Percentiles rank a stretch among this genome's conserved stretches.
phyloP scores from a whole-genome alignment of 2,888 invertebrate genomes.

The Sesia apiformis region DNA sequence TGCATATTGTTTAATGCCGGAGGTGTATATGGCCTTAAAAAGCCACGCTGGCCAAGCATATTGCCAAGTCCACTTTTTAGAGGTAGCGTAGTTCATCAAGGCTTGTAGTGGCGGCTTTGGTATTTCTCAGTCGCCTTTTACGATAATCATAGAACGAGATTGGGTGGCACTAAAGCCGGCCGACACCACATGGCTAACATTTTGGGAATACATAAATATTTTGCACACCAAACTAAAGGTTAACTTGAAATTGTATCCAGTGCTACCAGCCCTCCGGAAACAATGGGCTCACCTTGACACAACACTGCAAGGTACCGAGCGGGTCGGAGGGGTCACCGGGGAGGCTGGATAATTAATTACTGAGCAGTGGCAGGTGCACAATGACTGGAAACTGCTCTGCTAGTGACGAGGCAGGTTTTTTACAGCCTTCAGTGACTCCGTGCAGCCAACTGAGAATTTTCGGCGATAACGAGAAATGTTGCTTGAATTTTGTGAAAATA shows the following conservation, averaged over 20 bases:
- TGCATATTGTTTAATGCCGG: too few relatives aligned
- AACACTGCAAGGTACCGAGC: constrained; percentile 11
- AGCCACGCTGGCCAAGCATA: too few relatives aligned
- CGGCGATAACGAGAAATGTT: background rate
- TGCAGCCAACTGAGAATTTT: constrained; percentile 41
- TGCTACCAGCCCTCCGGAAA: constrained; percentile 26
- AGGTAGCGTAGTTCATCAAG: too few relatives aligned
- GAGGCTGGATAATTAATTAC: constrained; percentile 56
- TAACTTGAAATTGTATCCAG: background rate
- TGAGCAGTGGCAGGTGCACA: constrained; percentile 66
- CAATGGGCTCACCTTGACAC: constrained; percentile 56
- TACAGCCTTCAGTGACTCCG: constrained; percentile 25
- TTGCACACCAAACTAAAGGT: too few relatives aligned
- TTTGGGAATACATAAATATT: too few relatives aligned
- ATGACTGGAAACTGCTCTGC: constrained; percentile 40
- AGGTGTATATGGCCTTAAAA: too few relatives aligned
- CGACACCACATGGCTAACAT: too few relatives aligned
- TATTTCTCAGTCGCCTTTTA: too few relatives aligned
- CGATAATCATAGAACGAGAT: too few relatives aligned
- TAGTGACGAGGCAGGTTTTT: constrained; percentile 12
- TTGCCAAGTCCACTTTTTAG: too few relatives aligned
- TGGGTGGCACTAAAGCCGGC: too few relatives aligned
- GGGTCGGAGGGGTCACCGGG: constrained; percentile 17
- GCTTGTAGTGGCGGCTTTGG: too few relatives aligned
- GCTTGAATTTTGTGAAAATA: background rate